Evolutionary conservation across 2,888 invertebrate genomes (phyloP).

Genomic region (Cyrtodaria siliqua): DNA sequence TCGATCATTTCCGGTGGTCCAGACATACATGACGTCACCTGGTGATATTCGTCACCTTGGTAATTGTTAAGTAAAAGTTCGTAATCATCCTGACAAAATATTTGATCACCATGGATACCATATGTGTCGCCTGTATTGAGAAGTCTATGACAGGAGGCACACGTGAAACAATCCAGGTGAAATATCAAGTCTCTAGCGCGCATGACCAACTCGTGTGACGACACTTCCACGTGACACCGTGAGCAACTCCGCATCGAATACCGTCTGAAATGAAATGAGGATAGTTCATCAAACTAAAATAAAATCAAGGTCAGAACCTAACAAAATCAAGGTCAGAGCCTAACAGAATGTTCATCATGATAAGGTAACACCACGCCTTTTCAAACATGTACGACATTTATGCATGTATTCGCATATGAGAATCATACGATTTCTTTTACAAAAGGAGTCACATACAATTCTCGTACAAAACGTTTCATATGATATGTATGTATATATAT

Average conservation of each 20-base stretch:
- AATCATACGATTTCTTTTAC: too few relatives aligned
- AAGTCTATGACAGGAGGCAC: slow-evolving; percentile 93
- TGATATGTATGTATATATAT: too few relatives aligned
- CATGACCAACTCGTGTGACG: slow-evolving; percentile 96
- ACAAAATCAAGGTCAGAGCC: too few relatives aligned
- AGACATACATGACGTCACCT: slow-evolving; percentile 12
- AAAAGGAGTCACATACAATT: too few relatives aligned
- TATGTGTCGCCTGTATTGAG: slow-evolving; percentile 96
- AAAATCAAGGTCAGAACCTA: too few relatives aligned
- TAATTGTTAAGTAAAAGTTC: slow-evolving; percentile 87
- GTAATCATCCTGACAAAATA: slow-evolving; percentile 94
- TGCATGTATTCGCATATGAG: too few relatives aligned
- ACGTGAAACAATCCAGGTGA: slow-evolving; percentile 96
- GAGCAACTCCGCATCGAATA: slow-evolving; percentile 95
- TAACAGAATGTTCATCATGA: too few relatives aligned
- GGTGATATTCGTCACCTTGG: slow-evolving; percentile 31
- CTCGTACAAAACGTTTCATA: too few relatives aligned
- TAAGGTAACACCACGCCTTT: too few relatives aligned
- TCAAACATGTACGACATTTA: too few relatives aligned
- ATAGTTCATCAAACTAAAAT: too few relatives aligned
- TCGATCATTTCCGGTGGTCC: slow-evolving; percentile 64
- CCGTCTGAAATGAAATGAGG: slow-evolving; percentile 88
- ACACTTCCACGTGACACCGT: slow-evolving; percentile 94
- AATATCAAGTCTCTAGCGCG: slow-evolving; percentile 94
- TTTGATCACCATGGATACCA: slow-evolving; percentile 93